Evolutionary conservation across 2,113 vertebrate genomes (phyloP).

Genomic region (Eulacestoma nigropectus): DNA sequence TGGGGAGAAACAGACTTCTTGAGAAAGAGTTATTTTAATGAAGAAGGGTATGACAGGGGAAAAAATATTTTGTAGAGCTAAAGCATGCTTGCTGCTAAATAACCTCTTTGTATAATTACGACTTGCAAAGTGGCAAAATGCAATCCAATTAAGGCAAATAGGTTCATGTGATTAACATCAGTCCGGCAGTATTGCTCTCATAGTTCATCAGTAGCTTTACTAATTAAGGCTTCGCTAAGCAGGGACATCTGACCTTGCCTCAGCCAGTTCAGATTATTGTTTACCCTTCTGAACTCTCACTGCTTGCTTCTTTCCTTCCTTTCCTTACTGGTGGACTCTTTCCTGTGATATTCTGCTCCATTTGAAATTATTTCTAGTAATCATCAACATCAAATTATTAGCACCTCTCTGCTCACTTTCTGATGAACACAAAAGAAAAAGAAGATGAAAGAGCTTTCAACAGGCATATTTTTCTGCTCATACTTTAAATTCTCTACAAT

Average conservation of each 20-base stretch:
- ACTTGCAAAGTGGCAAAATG: conserved; percentile 14
- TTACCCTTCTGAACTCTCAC: neutral
- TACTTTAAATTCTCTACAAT: neutral
- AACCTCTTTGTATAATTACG: neutral
- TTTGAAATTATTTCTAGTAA: neutral
- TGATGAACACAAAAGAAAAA: neutral
- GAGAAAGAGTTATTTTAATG: neutral
- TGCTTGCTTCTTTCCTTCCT: neutral
- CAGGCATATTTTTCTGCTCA: neutral
- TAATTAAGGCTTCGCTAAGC: neutral
- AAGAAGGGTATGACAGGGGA: neutral
- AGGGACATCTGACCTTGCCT: conserved; percentile 16
- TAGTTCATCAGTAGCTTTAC: conserved; percentile 2
- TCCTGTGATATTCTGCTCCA: neutral
- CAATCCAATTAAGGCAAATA: conserved; percentile 38
- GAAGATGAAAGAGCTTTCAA: neutral
- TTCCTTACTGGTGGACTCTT: neutral
- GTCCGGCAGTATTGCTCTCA: neutral
- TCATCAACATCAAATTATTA: neutral
- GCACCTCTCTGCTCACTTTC: neutral
- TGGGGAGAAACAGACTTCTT: neutral
- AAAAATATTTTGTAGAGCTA: neutral
- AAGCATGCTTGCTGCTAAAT: neutral
- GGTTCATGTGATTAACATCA: conserved; percentile 40
- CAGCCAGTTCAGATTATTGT: neutral